Evolutionary conservation across 2,113 vertebrate species (phyloP).

Genomic region (Zeus faber): DNA sequence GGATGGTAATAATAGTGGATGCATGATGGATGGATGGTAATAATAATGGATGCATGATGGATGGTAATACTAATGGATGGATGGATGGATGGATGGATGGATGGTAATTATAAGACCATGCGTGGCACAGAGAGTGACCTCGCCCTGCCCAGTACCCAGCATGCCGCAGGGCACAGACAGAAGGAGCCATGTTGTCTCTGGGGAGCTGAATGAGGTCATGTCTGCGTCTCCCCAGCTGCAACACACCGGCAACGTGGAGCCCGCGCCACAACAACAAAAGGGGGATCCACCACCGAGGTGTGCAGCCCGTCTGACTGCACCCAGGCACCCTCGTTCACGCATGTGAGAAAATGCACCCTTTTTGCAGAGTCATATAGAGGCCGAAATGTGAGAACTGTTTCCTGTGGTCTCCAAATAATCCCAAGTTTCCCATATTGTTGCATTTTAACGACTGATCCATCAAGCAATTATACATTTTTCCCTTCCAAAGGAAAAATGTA

Average conservation of each 20-base stretch:
- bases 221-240: slow-evolving; percentile 8
- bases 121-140: slow-evolving; percentile 11
- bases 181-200: slow-evolving; percentile 39
- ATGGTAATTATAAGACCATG: slow-evolving; percentile 16
- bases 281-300: no score
- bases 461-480: slow-evolving; percentile 16
- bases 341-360: no score
- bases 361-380: no score
- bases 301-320: no score
- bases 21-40: no score
- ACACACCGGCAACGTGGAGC: slow-evolving; percentile 12
- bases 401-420: slow-evolving; percentile 15
- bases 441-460: not conserved
- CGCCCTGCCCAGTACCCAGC: slow-evolving; percentile 40
- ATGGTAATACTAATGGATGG: no score
- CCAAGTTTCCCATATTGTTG: slow-evolving; percentile 6
- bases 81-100: slow-evolving; percentile 22
- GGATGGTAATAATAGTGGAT: no score
- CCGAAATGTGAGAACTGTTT: no score
- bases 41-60: no score
- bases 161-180: slow-evolving; percentile 54
- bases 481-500: no score
- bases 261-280: no score
- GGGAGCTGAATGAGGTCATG: slow-evolving; percentile 44
- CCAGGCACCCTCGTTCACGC: no score